Percentiles rank a stretch among this genome's conserved stretches.
phyloP scores from a whole-genome alignment of 2,888 invertebrate species.

The Drosophila merina region DNA sequence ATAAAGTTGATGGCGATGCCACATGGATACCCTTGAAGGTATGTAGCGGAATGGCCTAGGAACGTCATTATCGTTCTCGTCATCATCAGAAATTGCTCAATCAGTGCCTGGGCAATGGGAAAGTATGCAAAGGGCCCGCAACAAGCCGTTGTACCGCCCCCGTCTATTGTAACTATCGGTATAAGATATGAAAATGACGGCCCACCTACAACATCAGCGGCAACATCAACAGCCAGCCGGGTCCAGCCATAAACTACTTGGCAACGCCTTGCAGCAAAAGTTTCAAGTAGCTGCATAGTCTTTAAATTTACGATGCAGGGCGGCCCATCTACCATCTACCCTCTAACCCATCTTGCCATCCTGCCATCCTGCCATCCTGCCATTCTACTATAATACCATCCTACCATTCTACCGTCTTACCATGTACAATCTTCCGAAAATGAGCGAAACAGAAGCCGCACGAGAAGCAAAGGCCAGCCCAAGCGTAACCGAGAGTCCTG shows the following conservation, averaged over 20 bases:
- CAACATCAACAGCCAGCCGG: conserved; percentile 39
- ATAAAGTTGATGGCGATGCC: conserved; percentile 52
- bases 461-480: conserved; percentile 58
- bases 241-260: conserved; percentile 64
- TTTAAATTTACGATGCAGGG: conserved; percentile 67
- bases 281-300: conserved; percentile 71
- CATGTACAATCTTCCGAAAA: conserved; percentile 27
- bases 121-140: conserved; percentile 51
- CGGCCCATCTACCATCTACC: conserved; percentile 32
- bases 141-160: conserved; percentile 10
- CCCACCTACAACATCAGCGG: conserved; percentile 55
- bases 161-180: conserved; percentile 46
- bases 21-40: conserved; percentile 35
- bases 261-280: conserved; percentile 66
- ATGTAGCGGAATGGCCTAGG: neutral
- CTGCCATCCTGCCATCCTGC: conserved; percentile 1
- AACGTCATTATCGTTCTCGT: conserved; percentile 32
- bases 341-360: neutral
- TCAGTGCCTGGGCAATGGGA: conserved; percentile 42
- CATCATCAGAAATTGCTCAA: conserved; percentile 64
- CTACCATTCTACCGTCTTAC: neutral
- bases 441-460: conserved; percentile 46
- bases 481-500: conserved; percentile 59
- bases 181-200: conserved; percentile 69
- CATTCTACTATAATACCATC: neutral